Conservation (phyloP, 2,113 vertebrate genomes). For the Nycticryphes semicollaris region DNA sequence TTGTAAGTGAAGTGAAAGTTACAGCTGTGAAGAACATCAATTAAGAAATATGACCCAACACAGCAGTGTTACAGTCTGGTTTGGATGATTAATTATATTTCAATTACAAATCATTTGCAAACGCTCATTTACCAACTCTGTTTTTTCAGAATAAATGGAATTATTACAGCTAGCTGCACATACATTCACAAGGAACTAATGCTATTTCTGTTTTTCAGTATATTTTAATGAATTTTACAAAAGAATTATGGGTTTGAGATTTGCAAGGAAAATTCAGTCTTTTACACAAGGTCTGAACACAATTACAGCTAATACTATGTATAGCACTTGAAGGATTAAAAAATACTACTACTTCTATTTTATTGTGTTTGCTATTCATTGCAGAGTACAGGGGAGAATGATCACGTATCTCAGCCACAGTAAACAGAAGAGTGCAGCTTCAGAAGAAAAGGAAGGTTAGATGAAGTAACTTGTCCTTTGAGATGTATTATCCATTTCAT, state of each 20-base stretch:
- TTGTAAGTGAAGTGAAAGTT: slow-evolving; percentile 42
- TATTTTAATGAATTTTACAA: not conserved
- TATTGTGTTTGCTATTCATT: not conserved
- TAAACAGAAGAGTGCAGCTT: not conserved
- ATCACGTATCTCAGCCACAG: not conserved
- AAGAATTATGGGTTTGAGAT: not conserved
- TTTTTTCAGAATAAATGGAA: not conserved
- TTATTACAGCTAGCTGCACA: not conserved
- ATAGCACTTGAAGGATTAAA: not conserved
- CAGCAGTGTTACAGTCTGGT: not conserved
- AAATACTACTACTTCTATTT: not conserved
- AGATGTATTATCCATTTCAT: not conserved
- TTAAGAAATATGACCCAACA: slow-evolving; percentile 47
- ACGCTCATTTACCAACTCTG: not conserved
- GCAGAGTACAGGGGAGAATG: not conserved
- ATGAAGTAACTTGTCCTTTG: not conserved
- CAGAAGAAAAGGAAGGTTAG: not conserved
- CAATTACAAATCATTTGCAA: slow-evolving; percentile 23
- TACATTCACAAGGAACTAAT: not conserved
- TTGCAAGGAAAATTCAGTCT: not conserved
- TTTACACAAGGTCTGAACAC: not conserved
- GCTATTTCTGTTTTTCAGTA: not conserved
- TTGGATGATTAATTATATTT: slow-evolving; percentile 29
- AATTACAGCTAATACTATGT: not conserved
- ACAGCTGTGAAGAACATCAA: slow-evolving; percentile 40